Evolutionary conservation across 2,797 vertebrate species (phyloP).

Genomic region (Glyptemys insculpta): DNA sequence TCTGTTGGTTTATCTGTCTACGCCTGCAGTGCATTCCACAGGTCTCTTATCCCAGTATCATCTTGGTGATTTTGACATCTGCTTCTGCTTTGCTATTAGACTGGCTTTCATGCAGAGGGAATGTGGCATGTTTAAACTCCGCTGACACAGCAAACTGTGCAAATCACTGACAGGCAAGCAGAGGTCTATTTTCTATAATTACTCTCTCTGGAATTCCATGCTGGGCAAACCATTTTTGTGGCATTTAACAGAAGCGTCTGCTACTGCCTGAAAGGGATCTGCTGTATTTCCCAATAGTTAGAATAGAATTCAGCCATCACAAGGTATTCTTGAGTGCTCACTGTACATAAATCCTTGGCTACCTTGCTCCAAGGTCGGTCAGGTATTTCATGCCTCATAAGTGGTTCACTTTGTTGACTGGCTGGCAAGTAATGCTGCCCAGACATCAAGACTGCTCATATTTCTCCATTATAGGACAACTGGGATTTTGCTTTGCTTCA

Average conservation of each 20-base stretch:
- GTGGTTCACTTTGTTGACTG: background rate
- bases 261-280: slow-evolving; percentile 15
- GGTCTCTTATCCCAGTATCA: fast-evolving
- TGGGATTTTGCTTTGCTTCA: background rate
- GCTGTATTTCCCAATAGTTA: background rate
- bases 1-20: background rate
- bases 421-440: background rate
- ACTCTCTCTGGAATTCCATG: background rate
- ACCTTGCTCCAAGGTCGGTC: slow-evolving; percentile 29
- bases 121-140: background rate
- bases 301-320: background rate
- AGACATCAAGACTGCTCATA: background rate
- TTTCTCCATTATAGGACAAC: slow-evolving; percentile 15
- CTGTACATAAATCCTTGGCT: slow-evolving; percentile 24
- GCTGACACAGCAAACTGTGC: background rate
- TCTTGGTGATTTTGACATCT: slow-evolving; percentile 22
- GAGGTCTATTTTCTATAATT: slow-evolving; percentile 38
- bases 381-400: slow-evolving; percentile 27
- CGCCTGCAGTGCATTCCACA: background rate
- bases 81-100: background rate
- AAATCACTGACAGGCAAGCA: slow-evolving; percentile 23
- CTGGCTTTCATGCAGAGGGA: background rate
- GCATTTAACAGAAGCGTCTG: background rate
- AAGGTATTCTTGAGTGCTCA: background rate
- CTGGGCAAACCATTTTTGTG: background rate